These are phyloP conservation scores for Acanthaster planci DNA, from an alignment of 35 echinoderm and acorn worm genomes.

Conservation along the genomic window DNA sequence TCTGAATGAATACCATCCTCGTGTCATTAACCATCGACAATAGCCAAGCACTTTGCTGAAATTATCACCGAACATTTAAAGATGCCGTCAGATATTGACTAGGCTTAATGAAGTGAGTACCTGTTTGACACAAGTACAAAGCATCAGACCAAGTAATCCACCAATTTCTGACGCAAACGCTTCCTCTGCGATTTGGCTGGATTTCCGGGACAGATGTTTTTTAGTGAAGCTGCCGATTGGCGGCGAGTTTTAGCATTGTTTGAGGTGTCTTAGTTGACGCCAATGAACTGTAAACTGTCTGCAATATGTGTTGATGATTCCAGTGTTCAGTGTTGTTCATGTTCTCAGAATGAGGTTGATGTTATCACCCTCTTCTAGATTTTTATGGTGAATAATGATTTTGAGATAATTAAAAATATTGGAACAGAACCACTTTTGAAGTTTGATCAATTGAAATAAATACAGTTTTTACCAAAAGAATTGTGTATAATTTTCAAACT, in stretches of 20 bases:
- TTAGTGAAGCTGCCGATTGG: not conserved
- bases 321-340: not conserved
- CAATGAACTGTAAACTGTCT: not conserved
- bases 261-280: not conserved
- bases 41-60: not conserved
- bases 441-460: no score
- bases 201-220: conserved; percentile 22
- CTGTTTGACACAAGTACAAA: conserved; percentile 6
- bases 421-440: no score
- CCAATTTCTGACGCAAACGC: not conserved
- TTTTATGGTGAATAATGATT: no score
- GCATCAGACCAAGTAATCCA: not conserved
- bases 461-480: no score
- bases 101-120: conserved; percentile 15
- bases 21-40: not conserved
- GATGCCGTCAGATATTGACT: not conserved
- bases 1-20: not conserved
- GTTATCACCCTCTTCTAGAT: no score
- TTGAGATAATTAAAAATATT: no score
- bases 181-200: not conserved
- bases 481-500: no score
- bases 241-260: not conserved
- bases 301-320: not conserved
- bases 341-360: no score
- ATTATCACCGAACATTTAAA: not conserved